A percentile compares a stretch with the other conserved stretches of the same genome.
phyloP scores from a whole-genome alignment of 2,888 invertebrate species.

The Epicampocera succincta region DNA sequence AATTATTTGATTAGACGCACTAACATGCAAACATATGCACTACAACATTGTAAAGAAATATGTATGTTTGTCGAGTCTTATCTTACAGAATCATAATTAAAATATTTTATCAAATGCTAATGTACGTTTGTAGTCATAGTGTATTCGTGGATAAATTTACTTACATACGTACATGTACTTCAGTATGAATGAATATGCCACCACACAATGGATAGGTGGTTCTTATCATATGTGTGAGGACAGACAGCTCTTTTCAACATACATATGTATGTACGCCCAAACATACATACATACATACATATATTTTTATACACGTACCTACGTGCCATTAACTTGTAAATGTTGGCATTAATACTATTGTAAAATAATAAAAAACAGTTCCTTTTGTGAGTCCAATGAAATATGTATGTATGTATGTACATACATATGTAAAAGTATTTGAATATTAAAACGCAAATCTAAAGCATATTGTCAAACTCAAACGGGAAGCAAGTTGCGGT shows the following conservation, averaged over 20 bases:
- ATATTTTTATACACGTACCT: not conserved
- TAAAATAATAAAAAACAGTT: constrained; percentile 14
- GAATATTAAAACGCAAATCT: no score
- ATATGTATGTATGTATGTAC: no score
- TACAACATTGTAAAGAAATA: not conserved
- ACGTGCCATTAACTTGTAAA: constrained; percentile 38
- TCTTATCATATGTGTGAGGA: not conserved
- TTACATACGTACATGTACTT: no score
- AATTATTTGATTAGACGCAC: no score
- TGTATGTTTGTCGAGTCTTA: not conserved
- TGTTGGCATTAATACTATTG: constrained; percentile 32
- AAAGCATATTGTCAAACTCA: no score
- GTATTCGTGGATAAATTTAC: no score
- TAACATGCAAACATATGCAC: no score
- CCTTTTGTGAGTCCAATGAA: no score
- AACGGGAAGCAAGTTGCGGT: no score
- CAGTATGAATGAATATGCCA: not conserved
- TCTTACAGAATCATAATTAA: constrained; percentile 15
- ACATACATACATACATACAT: not conserved
- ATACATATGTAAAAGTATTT: no score
- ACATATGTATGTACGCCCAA: no score
- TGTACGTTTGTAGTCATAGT: no score
- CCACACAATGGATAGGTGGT: constrained; percentile 7
- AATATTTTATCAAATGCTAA: constrained; percentile 6
- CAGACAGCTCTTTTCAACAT: constrained; percentile 5